Percentiles rank a stretch among this genome's conserved stretches.
phyloP scores from a whole-genome alignment of 1,140 invertebrate species.

The Zaprionus ghesquierei region DNA sequence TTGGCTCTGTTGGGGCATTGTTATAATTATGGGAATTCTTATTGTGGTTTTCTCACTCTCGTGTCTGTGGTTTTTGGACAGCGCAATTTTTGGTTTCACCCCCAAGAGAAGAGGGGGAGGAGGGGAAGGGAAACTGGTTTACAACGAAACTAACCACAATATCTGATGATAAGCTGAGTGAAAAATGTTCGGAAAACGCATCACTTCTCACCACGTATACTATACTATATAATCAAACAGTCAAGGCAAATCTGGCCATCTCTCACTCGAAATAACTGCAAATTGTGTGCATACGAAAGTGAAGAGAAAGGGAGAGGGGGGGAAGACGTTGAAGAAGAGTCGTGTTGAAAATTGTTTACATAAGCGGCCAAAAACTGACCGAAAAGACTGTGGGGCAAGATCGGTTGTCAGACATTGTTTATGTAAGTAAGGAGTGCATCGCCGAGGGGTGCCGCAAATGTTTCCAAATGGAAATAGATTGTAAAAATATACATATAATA shows the following conservation, averaged over 20 bases:
- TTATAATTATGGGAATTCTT: slow-evolving; percentile 80
- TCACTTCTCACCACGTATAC: neutral
- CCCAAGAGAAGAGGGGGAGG: neutral
- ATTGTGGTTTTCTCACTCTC: slow-evolving; percentile 76
- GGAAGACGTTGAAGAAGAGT: neutral
- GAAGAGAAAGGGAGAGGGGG: neutral
- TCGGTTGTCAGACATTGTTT: slow-evolving; percentile 14
- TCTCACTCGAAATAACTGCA: slow-evolving; percentile 30
- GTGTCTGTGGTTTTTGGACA: slow-evolving; percentile 55
- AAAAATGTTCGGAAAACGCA: slow-evolving; percentile 19
- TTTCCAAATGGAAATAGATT: neutral
- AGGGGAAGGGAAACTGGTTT: slow-evolving; percentile 38
- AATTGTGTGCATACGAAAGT: slow-evolving; percentile 2
- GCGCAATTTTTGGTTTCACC: slow-evolving; percentile 45
- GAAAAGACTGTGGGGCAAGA: slow-evolving; percentile 33
- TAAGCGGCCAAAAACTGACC: slow-evolving; percentile 24
- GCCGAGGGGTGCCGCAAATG: slow-evolving; percentile 2
- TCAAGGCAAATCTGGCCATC: neutral
- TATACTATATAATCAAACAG: neutral
- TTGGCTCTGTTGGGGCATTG: slow-evolving; percentile 47
- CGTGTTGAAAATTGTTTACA: slow-evolving; percentile 31
- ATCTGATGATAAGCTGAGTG: neutral
- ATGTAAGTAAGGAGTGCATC: slow-evolving; percentile 23
- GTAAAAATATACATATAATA: neutral
- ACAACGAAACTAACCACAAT: slow-evolving; percentile 5